Evolutionary conservation across 92 coral and sea anemone species (phyloP).

Genomic region (Isaurus tuberculatus): DNA sequence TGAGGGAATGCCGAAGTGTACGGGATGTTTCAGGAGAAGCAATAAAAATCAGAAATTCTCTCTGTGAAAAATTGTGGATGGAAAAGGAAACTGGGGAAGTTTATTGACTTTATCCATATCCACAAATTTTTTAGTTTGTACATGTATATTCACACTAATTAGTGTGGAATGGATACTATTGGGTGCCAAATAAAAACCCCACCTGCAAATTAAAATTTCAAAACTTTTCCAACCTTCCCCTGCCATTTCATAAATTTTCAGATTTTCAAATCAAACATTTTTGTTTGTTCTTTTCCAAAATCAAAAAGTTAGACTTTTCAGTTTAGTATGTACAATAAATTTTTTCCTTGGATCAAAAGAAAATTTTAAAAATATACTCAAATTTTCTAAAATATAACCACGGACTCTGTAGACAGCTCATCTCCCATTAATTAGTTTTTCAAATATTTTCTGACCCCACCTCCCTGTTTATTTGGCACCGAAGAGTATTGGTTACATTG

Average conservation of each 20-base stretch:
- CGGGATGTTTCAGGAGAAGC: slow-evolving; percentile 62
- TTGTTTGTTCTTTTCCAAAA: slow-evolving; percentile 25
- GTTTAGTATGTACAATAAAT: slow-evolving; percentile 11
- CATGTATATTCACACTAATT: slow-evolving; percentile 5
- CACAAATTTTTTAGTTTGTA: slow-evolving; percentile 18
- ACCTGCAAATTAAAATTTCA: slow-evolving; percentile 25
- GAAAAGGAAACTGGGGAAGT: slow-evolving; percentile 74
- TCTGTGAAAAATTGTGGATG: slow-evolving; percentile 74
- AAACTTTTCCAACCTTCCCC: slow-evolving; percentile 15
- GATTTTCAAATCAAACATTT: slow-evolving; percentile 13
- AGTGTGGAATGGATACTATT: slow-evolving; percentile 14
- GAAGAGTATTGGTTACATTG: slow-evolving; percentile 18
- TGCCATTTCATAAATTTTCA: slow-evolving; percentile 17
- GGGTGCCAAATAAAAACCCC: slow-evolving; percentile 24
- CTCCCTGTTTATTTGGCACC: slow-evolving; percentile 19
- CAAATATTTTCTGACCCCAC: slow-evolving; percentile 16
- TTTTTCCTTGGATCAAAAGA: slow-evolving; percentile 24
- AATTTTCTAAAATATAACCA: slow-evolving; percentile 14
- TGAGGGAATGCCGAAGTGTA: slow-evolving; percentile 64
- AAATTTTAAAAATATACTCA: slow-evolving; percentile 18
- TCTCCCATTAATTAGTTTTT: slow-evolving; percentile 12
- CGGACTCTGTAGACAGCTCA: slow-evolving; percentile 12
- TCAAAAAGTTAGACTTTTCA: slow-evolving; percentile 3
- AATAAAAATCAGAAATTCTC: slow-evolving; percentile 68
- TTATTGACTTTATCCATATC: slow-evolving; percentile 52